Base-by-base conservation (phyloP, 2,113 vertebrate genomes). In the Casuarius casuarius region DNA sequence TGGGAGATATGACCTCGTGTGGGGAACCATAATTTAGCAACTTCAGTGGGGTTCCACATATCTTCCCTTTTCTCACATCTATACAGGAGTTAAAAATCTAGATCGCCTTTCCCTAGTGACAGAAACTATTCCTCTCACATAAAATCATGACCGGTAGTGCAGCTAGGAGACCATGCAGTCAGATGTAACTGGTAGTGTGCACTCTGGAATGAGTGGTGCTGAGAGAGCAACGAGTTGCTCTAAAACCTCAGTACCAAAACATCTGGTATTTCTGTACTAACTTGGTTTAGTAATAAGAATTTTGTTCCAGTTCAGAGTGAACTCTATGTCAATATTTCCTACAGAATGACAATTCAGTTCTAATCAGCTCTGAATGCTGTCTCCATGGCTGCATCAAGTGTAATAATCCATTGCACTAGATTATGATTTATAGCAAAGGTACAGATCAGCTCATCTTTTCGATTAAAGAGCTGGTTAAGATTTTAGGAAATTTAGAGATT, bases 261-360 rank as follows among this genome's bases (percentile, higher is more conserved):
- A 21, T 11, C 26, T 58, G n/a, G 9, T 51, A 51, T 74, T 58
- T 58, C 73, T 46, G 31, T n/a, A 35, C 40, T 29, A 31, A 70
- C 5, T 2, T 40, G 79, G 54, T 68, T 65, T n/a, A 51, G 42
- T 42, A 70, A 22, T 40, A 19, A 35, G 49, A 70, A 65, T 28
- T 77, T 67, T 35, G 23, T n/a, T 72, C 40, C 65, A 33, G 38
- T 65, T 68, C 33, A 15, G 46, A 66, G 51, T 21, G 29, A 72
- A 54, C 7, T 16, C 18, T 20, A 14, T 0, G 1, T 23, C 38
- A 31, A 23, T 12, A 15, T 49, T 49, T 73, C 71, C 76, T n/a
- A 7, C 1, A 1, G 74, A 72, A 77, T 0, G 2, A 15, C 26
- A 49, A 3, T 61, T 67, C 46, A 1, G 2, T 49, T 54, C 29